Conservation (phyloP, 2,113 vertebrate species). For the Chroicocephalus ridibundus region DNA sequence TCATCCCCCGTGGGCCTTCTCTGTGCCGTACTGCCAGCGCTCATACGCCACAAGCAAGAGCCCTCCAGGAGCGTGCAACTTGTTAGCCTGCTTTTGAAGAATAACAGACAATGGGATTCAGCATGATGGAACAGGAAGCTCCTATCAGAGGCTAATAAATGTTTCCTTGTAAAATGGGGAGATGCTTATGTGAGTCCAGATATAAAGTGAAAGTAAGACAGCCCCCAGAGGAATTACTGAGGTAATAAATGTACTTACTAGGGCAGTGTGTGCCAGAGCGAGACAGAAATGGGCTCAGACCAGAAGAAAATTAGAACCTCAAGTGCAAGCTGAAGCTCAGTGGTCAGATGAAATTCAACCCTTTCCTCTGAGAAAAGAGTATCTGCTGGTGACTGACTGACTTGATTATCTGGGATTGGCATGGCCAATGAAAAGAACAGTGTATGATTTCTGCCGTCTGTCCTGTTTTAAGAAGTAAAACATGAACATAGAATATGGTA, state of each 20-base stretch:
- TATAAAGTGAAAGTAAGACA: slow-evolving; percentile 63
- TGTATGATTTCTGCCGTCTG: slow-evolving; percentile 33
- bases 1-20: rapidly evolving
- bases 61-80: rapidly evolving
- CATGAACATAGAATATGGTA: background rate
- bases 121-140: slow-evolving; percentile 17
- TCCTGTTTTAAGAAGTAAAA: slow-evolving; percentile 9
- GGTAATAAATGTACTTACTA: slow-evolving; percentile 64
- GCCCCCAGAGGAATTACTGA: slow-evolving; percentile 45
- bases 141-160: slow-evolving; percentile 19
- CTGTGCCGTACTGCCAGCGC: rapidly evolving
- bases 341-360: slow-evolving; percentile 31
- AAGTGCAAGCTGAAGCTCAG: background rate
- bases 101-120: background rate
- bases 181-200: slow-evolving; percentile 45
- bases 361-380: slow-evolving; percentile 10
- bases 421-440: slow-evolving; percentile 4
- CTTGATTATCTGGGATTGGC: slow-evolving; percentile 1
- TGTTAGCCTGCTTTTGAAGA: background rate
- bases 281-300: slow-evolving; percentile 49
- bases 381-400: slow-evolving; percentile 1
- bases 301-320: slow-evolving; percentile 55
- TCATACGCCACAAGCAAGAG: rapidly evolving
- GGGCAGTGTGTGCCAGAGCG: slow-evolving; percentile 47
- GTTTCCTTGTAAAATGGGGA: slow-evolving; percentile 51